Percentiles rank a stretch among this genome's conserved stretches.
Evolutionary conservation across 2,113 vertebrate species (phyloP).

Genomic region (Dicrurus megarhynchus): DNA sequence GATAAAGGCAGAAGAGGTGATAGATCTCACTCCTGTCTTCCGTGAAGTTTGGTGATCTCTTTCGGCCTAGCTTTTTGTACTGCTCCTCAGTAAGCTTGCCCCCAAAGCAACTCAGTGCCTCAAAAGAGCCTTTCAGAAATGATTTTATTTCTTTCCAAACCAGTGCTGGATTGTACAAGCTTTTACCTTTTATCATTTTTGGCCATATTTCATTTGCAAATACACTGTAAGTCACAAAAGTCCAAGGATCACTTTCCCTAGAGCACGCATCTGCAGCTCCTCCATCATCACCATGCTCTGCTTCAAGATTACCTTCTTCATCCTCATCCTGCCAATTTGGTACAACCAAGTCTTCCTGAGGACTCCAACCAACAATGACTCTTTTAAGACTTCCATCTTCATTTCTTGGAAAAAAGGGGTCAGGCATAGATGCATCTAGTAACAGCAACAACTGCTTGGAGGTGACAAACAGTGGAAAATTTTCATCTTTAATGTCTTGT

Average conservation of each 20-base stretch:
- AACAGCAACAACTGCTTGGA: conserved; percentile 78
- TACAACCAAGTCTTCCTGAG: conserved; percentile 67
- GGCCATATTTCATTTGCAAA: conserved; percentile 80
- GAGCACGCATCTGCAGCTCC: neutral
- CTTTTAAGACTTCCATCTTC: conserved; percentile 81
- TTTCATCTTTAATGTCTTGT: conserved; percentile 78
- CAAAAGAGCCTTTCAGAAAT: conserved; percentile 82
- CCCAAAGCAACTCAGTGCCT: conserved; percentile 70
- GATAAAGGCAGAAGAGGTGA: conserved; percentile 74
- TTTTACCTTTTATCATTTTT: conserved; percentile 79
- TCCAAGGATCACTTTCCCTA: conserved; percentile 69
- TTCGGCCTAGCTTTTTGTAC: conserved; percentile 78
- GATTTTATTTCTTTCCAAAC: conserved; percentile 86
- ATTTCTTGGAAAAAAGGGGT: conserved; percentile 78
- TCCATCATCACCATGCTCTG: conserved; percentile 62
- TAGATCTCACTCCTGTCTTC: conserved; percentile 82
- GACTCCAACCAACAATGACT: conserved; percentile 74
- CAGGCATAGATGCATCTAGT: conserved; percentile 77
- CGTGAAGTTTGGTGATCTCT: conserved; percentile 77
- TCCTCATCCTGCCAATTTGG: conserved; percentile 73
- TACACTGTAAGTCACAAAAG: conserved; percentile 74
- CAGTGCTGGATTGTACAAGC: conserved; percentile 75
- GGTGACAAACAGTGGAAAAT: conserved; percentile 80
- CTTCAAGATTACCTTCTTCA: conserved; percentile 65
- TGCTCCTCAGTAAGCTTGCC: conserved; percentile 76